phyloP scores from a whole-genome alignment of 2,797 vertebrate genomes.

The Melopsittacus undulatus region DNA sequence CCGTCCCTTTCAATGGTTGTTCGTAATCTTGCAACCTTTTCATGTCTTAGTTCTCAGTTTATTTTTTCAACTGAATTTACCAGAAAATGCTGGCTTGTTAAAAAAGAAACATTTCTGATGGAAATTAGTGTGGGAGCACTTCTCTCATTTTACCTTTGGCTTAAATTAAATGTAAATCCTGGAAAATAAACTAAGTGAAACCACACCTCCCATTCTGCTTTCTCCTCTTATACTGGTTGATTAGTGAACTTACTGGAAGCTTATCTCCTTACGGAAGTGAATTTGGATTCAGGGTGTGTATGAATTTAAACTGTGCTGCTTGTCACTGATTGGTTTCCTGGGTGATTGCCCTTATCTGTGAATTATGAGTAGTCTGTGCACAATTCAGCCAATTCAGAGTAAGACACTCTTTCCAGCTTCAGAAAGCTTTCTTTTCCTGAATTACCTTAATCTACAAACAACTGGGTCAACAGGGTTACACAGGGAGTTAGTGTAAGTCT shows the following conservation, averaged over 20 bases:
- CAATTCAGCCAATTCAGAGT: not conserved
- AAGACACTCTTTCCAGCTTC: not conserved
- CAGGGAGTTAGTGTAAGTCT: not conserved
- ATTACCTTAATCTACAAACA: not conserved
- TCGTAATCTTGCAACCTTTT: not conserved
- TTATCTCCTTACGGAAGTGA: constrained; percentile 39
- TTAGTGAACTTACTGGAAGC: not conserved
- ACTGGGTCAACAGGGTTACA: not conserved
- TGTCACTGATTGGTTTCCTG: not conserved
- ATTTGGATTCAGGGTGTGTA: constrained; percentile 41
- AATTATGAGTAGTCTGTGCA: not conserved
- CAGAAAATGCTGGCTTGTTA: not conserved
- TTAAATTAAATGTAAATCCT: constrained; percentile 6
- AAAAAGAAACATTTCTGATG: not conserved
- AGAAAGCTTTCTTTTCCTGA: not conserved
- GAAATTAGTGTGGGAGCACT: not conserved
- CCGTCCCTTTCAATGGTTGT: not conserved
- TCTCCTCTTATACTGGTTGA: not conserved
- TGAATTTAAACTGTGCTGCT: not conserved
- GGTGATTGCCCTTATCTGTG: not conserved
- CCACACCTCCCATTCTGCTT: not conserved
- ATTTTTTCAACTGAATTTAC: not conserved
- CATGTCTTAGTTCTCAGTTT: not conserved
- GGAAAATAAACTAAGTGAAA: constrained; percentile 1
- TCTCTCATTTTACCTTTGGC: not conserved